These are phyloP conservation scores for Dicranocentrus wangi DNA, from an alignment of 2,888 invertebrate species.

Conservation along the genomic window DNA sequence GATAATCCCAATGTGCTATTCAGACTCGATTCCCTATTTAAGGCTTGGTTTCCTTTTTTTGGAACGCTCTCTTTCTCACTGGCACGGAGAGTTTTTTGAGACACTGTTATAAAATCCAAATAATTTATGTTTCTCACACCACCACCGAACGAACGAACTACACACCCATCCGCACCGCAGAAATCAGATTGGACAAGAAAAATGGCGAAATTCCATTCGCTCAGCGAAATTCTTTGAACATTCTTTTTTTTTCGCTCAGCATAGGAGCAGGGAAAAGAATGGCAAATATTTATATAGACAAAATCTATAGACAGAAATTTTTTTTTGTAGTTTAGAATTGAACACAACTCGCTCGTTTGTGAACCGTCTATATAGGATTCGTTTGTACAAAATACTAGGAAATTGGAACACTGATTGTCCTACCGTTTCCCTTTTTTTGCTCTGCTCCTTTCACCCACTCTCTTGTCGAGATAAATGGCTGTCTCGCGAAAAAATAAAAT, in stretches of 20 bases:
- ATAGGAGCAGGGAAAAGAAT: slow-evolving; percentile 22
- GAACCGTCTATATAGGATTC: no score
- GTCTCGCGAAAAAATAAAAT: slow-evolving; percentile 1
- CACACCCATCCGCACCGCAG: slow-evolving; percentile 19
- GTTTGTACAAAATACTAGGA: slow-evolving; percentile 8
- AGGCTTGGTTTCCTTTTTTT: no score
- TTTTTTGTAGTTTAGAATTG: no score
- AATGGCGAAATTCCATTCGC: slow-evolving; percentile 30
- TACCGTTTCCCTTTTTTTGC: slow-evolving; percentile 2
- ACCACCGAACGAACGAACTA: no score
- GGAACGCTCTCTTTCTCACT: neutral
- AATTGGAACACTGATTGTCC: slow-evolving; percentile 15
- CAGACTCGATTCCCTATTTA: no score
- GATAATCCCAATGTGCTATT: no score
- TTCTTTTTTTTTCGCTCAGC: no score
- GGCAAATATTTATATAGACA: slow-evolving; percentile 51
- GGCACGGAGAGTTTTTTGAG: neutral
- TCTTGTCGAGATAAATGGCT: slow-evolving; percentile 21
- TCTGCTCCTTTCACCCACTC: slow-evolving; percentile 7
- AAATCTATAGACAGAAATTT: no score
- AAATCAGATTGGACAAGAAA: slow-evolving; percentile 2
- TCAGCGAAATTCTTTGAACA: slow-evolving; percentile 24
- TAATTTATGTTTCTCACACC: slow-evolving; percentile 58
- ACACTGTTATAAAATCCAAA: slow-evolving; percentile 20
- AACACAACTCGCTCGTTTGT: no score